A percentile compares a stretch with the other conserved stretches of the same genome.
Evolutionary conservation across 2,888 invertebrate species (phyloP).

Genomic region (Chrysolina oricalcia): DNA sequence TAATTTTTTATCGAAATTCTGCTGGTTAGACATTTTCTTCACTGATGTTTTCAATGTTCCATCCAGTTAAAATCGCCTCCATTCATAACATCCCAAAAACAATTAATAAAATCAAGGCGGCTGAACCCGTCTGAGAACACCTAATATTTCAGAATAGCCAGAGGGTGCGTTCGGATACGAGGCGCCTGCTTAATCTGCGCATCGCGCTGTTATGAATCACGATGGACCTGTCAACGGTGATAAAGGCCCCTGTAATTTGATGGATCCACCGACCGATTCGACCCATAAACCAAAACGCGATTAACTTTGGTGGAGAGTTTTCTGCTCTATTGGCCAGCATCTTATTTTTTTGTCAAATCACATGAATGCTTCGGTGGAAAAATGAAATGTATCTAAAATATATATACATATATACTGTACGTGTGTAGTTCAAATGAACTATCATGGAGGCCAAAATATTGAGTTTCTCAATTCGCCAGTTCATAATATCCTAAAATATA

Average conservation of each 20-base stretch:
- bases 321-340: background rate
- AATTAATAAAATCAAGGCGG: conserved; percentile 34
- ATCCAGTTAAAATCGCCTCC: conserved; percentile 2
- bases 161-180: conserved; percentile 37
- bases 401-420: no score
- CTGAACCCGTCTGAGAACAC: conserved; percentile 27
- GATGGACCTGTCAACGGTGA: conserved; percentile 66
- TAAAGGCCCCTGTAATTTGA: conserved; percentile 65
- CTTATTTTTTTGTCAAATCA: background rate
- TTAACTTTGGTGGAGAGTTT: background rate
- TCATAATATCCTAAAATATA: no score
- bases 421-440: no score
- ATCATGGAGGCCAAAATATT: no score
- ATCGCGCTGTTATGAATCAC: conserved; percentile 64
- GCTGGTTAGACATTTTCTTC: no score
- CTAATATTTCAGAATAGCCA: conserved; percentile 40
- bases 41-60: background rate
- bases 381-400: no score
- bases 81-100: conserved; percentile 32
- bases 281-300: conserved; percentile 22
- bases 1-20: no score
- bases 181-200: conserved; percentile 57
- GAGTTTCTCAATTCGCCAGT: no score
- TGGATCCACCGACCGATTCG: conserved; percentile 26
- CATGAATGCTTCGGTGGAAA: no score